A percentile compares a stretch with the other conserved stretches of the same genome.
Conservation (phyloP, 2,797 vertebrate genomes). For the Spinus pinus region DNA sequence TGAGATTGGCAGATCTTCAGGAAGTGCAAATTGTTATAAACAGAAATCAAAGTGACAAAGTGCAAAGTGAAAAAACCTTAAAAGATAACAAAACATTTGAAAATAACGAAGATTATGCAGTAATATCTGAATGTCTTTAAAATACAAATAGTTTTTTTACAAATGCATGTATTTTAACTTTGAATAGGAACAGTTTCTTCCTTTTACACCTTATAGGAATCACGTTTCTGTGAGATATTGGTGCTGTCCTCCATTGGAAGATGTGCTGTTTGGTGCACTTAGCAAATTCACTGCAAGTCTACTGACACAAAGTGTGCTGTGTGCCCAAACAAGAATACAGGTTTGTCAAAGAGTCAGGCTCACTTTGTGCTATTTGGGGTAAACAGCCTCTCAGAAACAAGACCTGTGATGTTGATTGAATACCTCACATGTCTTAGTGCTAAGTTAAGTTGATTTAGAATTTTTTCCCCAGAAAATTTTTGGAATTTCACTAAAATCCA, state of each 20-base stretch:
- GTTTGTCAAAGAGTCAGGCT: not conserved
- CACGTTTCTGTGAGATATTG: not conserved
- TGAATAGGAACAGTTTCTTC: not conserved
- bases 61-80: not conserved
- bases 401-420: not conserved
- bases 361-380: not conserved
- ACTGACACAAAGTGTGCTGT: rapidly evolving
- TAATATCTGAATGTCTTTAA: not conserved
- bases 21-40: not conserved
- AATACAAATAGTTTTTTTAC: not conserved
- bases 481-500: not conserved
- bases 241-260: not conserved
- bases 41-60: not conserved
- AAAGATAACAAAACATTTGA: not conserved
- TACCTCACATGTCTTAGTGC: not conserved
- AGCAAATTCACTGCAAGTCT: not conserved
- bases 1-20: not conserved
- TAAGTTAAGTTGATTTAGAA: not conserved
- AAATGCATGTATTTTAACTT: not conserved
- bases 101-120: not conserved
- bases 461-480: not conserved
- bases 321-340: not conserved
- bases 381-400: not conserved
- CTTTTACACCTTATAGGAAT: not conserved
- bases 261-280: not conserved